Conservation (phyloP, 2,888 invertebrate genomes). For the Hecatera dysodea region DNA sequence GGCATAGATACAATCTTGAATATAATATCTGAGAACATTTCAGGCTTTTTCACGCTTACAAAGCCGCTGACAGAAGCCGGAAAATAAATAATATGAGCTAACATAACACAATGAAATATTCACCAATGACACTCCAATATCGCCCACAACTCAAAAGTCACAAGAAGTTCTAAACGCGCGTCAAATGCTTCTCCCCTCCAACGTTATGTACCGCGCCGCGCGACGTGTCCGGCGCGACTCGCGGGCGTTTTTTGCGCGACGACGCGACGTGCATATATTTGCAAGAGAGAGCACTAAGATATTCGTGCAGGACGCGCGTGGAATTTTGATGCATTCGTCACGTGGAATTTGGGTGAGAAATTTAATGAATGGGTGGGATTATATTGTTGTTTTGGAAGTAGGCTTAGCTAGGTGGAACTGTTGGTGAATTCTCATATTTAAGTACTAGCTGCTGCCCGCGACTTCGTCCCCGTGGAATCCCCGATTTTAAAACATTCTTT, state of each 20-base stretch:
- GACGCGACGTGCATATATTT: slow-evolving; percentile 58
- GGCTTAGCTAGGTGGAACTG: not conserved
- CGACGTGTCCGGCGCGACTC: slow-evolving; percentile 50
- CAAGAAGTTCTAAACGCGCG: slow-evolving; percentile 27
- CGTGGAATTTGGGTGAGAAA: slow-evolving; percentile 21
- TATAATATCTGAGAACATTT: no score
- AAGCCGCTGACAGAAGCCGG: no score
- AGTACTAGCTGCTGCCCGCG: no score
- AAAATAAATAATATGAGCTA: no score
- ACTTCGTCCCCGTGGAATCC: no score
- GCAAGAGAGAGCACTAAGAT: slow-evolving; percentile 35
- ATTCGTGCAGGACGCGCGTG: slow-evolving; percentile 28
- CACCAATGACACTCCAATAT: slow-evolving; percentile 13
- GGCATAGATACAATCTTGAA: no score
- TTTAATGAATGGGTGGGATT: not conserved
- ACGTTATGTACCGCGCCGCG: slow-evolving; percentile 51
- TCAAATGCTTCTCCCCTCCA: slow-evolving; percentile 45
- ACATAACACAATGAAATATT: not conserved
- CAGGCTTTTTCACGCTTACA: no score
- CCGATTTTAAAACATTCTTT: no score
- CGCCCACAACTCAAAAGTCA: slow-evolving; percentile 4
- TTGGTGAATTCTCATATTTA: not conserved
- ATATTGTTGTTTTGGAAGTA: not conserved
- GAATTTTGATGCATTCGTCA: slow-evolving; percentile 34
- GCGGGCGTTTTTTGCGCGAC: slow-evolving; percentile 40